A percentile compares a stretch with the other conserved stretches of the same genome.
These are phyloP conservation scores for Lasioglossum vierecki DNA, from an alignment of 2,888 invertebrate genomes.

Conservation along the genomic window DNA sequence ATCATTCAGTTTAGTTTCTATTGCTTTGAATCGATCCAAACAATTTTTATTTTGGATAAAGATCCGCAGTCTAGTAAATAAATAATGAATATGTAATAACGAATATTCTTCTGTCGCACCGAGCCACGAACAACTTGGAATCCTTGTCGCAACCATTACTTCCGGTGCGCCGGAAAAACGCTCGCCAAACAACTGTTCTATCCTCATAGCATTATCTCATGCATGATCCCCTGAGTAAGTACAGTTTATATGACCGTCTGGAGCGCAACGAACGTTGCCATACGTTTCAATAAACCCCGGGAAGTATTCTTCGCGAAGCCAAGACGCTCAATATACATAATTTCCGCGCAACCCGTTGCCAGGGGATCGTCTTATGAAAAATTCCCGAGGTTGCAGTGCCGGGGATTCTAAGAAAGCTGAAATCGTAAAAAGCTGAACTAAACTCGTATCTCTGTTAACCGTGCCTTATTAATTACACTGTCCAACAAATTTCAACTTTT, in stretches of 20 bases:
- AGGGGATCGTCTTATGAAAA: neutral
- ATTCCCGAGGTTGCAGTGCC: neutral
- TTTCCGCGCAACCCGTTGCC: neutral
- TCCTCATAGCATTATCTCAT: neutral
- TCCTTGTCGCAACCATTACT: neutral
- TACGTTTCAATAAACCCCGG: constrained; percentile 14
- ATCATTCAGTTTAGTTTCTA: too few relatives aligned
- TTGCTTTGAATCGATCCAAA: too few relatives aligned
- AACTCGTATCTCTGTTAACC: neutral
- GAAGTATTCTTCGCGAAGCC: neutral
- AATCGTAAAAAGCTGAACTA: neutral
- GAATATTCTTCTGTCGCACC: neutral
- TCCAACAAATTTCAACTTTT: too few relatives aligned
- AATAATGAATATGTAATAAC: too few relatives aligned
- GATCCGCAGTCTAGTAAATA: too few relatives aligned
- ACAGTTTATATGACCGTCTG: neutral
- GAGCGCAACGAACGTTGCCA: neutral
- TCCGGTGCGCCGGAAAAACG: neutral
- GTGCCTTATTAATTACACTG: neutral
- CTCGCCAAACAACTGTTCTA: neutral
- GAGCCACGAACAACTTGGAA: neutral
- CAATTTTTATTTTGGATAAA: too few relatives aligned
- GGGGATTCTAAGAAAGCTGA: neutral
- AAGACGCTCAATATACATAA: constrained; percentile 12
- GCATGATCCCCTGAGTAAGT: neutral